These are phyloP conservation scores for Hylomyscus alleni DNA, from an alignment of 2,797 vertebrate species.

Conservation along the genomic window DNA sequence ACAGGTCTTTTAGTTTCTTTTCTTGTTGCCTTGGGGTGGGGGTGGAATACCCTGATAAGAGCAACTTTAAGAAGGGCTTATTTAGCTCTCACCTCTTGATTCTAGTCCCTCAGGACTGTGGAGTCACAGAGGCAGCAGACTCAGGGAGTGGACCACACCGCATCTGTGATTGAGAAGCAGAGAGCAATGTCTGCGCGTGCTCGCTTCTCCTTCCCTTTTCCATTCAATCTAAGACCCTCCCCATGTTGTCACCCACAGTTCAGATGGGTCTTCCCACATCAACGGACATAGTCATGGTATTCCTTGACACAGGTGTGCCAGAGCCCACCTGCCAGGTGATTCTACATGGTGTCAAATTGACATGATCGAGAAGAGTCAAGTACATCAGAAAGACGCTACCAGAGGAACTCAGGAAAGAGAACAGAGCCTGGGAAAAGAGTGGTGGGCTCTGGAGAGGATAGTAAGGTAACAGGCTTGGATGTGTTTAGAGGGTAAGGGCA, in stretches of 20 bases:
- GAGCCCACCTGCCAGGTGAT: not conserved
- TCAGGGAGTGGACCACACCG: no score
- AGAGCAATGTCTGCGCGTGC: not conserved
- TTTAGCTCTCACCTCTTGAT: not conserved
- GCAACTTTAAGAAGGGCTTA: not conserved
- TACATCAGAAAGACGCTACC: not conserved
- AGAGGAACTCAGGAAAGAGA: not conserved
- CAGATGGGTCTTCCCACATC: not conserved
- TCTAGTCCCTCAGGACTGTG: not conserved
- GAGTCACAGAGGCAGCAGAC: not conserved
- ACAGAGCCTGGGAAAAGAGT: not conserved
- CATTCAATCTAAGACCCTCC: not conserved
- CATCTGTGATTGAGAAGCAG: not conserved
- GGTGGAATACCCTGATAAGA: not conserved
- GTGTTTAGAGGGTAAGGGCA: not conserved
- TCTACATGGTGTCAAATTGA: not conserved
- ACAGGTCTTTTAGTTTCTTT: not conserved
- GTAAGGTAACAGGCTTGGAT: not conserved
- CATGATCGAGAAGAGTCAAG: not conserved
- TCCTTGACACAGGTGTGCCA: not conserved
- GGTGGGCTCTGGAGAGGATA: not conserved
- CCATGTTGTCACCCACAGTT: not conserved
- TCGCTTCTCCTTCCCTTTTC: not conserved
- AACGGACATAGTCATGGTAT: not conserved
- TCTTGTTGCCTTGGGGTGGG: not conserved